phyloP scores from a whole-genome alignment of 2,113 vertebrate genomes.

The Platichthys stellatus region DNA sequence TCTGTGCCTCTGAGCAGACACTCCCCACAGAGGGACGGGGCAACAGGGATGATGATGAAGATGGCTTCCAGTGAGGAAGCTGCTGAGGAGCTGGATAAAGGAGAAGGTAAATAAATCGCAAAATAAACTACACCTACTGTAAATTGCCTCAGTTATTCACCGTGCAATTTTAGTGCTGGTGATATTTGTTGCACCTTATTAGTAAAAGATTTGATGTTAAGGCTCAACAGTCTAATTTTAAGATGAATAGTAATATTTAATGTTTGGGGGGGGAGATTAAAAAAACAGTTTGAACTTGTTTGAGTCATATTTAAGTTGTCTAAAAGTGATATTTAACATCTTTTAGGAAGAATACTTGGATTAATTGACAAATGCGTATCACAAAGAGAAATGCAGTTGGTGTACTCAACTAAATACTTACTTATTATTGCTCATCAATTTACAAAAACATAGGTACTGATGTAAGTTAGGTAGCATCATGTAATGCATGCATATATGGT shows the following conservation, averaged over 20 bases:
- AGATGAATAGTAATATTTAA: neutral
- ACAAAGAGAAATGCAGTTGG: too few relatives aligned
- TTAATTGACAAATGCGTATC: too few relatives aligned
- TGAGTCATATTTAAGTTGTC: too few relatives aligned
- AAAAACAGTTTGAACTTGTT: neutral
- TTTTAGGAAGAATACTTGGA: too few relatives aligned
- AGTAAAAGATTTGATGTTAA: neutral
- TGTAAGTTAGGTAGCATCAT: neutral
- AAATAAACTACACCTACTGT: constrained; percentile 2
- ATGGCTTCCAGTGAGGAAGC: constrained; percentile 79
- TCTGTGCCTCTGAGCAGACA: constrained; percentile 78
- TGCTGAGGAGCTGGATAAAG: constrained; percentile 81
- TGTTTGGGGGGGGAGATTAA: neutral
- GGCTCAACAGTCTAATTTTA: neutral
- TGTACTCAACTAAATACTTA: too few relatives aligned
- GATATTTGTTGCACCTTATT: neutral
- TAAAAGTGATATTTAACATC: too few relatives aligned
- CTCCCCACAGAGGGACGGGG: constrained; percentile 50
- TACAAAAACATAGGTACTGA: too few relatives aligned
- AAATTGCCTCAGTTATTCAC: neutral
- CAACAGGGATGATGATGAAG: constrained; percentile 83
- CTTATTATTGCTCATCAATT: too few relatives aligned
- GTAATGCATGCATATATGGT: neutral
- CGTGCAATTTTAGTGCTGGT: neutral
- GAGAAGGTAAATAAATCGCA: constrained; percentile 83